Conservation (phyloP, 2,113 vertebrate species). For the Eira barbara region DNA sequence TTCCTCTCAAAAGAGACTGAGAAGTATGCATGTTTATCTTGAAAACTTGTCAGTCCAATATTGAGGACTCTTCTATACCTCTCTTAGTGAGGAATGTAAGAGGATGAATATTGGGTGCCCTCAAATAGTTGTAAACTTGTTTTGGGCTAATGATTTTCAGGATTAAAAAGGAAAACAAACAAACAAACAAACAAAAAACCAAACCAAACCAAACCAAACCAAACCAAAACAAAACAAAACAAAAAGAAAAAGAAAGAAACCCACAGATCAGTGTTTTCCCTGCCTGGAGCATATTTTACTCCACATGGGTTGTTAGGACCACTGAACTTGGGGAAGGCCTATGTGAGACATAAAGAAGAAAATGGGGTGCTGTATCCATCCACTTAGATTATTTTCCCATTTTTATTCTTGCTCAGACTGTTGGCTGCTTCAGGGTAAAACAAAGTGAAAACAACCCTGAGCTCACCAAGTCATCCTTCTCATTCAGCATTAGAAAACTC, state of each 20-base stretch:
- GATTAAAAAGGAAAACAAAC: background rate
- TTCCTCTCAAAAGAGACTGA: background rate
- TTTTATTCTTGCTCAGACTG: background rate
- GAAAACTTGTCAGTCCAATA: background rate
- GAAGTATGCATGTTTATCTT: background rate
- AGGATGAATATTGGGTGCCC: background rate
- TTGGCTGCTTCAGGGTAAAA: background rate
- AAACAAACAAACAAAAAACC: too few relatives aligned
- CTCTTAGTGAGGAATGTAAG: background rate
- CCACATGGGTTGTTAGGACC: background rate
- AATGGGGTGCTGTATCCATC: background rate
- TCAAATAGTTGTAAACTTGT: background rate
- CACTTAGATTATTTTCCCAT: background rate
- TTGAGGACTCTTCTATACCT: too few relatives aligned
- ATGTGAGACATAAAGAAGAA: background rate
- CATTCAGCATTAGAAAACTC: background rate
- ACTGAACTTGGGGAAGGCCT: background rate
- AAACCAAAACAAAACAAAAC: background rate
- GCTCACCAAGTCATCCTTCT: background rate
- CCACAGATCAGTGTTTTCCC: background rate
- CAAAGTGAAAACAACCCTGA: background rate
- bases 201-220: too few relatives aligned
- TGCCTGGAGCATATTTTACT: background rate
- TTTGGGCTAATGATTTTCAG: background rate
- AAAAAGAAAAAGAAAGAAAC: background rate